These are phyloP conservation scores for Hyaena hyaena DNA, from an alignment of 2,113 vertebrate genomes.

Conservation along the genomic window DNA sequence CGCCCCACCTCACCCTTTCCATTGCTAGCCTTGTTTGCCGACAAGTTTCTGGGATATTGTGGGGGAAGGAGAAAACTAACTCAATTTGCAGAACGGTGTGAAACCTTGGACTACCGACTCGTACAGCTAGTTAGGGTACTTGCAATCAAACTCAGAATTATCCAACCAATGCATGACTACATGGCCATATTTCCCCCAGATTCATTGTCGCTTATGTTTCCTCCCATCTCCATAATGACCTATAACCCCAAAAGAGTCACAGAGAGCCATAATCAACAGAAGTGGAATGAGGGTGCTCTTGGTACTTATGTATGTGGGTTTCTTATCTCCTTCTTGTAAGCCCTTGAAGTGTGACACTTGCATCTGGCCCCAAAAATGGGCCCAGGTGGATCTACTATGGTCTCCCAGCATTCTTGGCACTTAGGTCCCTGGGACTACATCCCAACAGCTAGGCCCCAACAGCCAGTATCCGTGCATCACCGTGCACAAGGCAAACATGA, in stretches of 20 bases:
- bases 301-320: not conserved
- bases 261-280: not conserved
- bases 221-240: not conserved
- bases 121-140: too few species aligned
- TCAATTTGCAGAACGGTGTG: not conserved
- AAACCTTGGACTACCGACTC: not conserved
- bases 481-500: fast-evolving
- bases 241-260: not conserved
- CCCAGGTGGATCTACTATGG: not conserved
- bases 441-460: not conserved
- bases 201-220: not conserved
- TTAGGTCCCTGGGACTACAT: not conserved
- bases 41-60: not conserved
- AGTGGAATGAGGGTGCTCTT: not conserved
- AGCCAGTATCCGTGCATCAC: fast-evolving
- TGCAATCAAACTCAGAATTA: not conserved
- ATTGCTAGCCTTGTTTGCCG: fast-evolving
- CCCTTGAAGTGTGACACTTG: not conserved
- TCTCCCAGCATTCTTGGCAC: not conserved
- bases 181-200: not conserved
- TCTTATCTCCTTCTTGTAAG: not conserved
- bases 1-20: not conserved
- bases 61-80: not conserved
- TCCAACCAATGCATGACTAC: not conserved
- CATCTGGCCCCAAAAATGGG: not conserved